These are phyloP conservation scores for Luperina nickerlii DNA, from an alignment of 2,888 invertebrate species.

Conservation along the genomic window DNA sequence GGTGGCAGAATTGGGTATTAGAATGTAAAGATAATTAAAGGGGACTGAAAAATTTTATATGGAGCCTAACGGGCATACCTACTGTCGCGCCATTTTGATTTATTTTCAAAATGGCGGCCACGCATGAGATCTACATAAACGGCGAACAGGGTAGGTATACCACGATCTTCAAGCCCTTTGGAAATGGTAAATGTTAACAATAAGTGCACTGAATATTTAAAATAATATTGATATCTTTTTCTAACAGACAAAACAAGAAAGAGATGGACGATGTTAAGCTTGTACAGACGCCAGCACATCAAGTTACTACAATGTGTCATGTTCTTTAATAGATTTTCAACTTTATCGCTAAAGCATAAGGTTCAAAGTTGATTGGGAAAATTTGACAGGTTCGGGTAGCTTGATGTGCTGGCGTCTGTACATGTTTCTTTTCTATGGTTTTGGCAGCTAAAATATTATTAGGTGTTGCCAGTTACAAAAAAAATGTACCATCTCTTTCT, in stretches of 20 bases:
- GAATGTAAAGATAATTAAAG: neutral
- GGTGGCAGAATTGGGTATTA: neutral
- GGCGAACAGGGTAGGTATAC: too few relatives aligned
- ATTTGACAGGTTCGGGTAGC: too few relatives aligned
- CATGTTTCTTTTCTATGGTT: neutral
- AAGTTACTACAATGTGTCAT: too few relatives aligned
- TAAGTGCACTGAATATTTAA: conserved; percentile 1
- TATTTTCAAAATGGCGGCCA: too few relatives aligned
- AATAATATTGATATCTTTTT: neutral
- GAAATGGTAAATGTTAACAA: neutral
- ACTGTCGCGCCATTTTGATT: too few relatives aligned
- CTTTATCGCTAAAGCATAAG: too few relatives aligned
- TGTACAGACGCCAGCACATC: neutral
- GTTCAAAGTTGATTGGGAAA: too few relatives aligned
- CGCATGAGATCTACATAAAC: too few relatives aligned
- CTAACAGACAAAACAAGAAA: neutral
- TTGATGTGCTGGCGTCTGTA: too few relatives aligned
- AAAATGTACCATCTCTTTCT: conserved; percentile 3
- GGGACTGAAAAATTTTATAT: too few relatives aligned
- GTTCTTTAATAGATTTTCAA: too few relatives aligned
- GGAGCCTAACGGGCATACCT: too few relatives aligned
- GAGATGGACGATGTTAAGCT: neutral
- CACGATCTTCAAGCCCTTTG: neutral
- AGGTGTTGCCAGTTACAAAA: neutral
- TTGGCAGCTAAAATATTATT: neutral